Conservation (phyloP, 2,797 vertebrate genomes). For the Aeoliscus strigatus region DNA sequence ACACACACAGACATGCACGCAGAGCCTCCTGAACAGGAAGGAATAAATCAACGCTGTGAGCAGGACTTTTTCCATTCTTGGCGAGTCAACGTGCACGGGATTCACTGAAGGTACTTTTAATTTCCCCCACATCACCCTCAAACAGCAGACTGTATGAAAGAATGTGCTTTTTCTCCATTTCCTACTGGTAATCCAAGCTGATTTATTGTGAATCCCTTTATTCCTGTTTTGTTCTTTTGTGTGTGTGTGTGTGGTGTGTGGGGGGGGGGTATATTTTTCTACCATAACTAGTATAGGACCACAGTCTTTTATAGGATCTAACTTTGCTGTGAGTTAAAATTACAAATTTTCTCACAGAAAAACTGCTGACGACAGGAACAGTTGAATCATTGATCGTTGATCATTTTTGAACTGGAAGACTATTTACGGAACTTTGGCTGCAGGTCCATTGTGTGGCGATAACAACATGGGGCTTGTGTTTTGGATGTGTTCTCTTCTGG, state of each 20-base stretch:
- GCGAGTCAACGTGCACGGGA: slow-evolving; percentile 7
- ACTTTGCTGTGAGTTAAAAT: slow-evolving; percentile 1
- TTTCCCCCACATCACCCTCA: not conserved
- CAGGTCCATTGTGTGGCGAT: slow-evolving; percentile 11
- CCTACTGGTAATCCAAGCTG: not conserved
- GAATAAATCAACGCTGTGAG: slow-evolving; percentile 2
- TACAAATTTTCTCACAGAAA: not conserved
- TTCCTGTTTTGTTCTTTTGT: not conserved
- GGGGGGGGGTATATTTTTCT: not conserved
- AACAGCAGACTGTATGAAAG: slow-evolving; percentile 1
- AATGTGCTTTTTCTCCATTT: not conserved
- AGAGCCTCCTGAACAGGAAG: slow-evolving; percentile 6
- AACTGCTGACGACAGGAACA: not conserved
- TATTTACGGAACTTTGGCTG: slow-evolving; percentile 24
- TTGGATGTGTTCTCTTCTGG: slow-evolving; percentile 51
- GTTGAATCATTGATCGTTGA: slow-evolving; percentile 14
- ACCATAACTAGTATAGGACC: slow-evolving; percentile 1
- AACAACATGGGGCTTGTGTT: slow-evolving; percentile 45
- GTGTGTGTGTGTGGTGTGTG: no score
- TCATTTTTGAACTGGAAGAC: slow-evolving; percentile 21
- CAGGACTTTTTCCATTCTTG: slow-evolving; percentile 8
- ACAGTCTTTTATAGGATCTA: not conserved
- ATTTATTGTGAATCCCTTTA: slow-evolving; percentile 2
- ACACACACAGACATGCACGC: slow-evolving; percentile 3
- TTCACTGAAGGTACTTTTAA: not conserved